Base-by-base conservation (phyloP, 2,113 vertebrate genomes). In the Myanophis thanlyinensis region DNA sequence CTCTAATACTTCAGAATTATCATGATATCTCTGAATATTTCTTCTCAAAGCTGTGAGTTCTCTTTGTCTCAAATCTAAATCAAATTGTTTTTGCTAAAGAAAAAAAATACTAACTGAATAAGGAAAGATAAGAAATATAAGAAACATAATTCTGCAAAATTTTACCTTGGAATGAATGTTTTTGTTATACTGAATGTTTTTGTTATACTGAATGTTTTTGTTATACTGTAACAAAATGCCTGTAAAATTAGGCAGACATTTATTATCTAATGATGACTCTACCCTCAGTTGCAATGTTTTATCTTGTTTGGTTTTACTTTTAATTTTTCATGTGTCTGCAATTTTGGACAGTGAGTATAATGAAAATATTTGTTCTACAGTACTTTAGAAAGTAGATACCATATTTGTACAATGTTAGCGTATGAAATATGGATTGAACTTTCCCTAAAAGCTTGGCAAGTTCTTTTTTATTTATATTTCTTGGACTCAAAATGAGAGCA, bases 401-500 rank as follows among this genome's bases (percentile, higher is more conserved):
- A n/a, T n/a, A 62, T 56, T 89, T 89, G 12, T 30, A 30, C 12
- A 47, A 62, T 62, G 54, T 18, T 47, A 47, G 35, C 30, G 7
- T 48, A 84, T 52, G 25, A 49, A 48, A 73, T 35, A 44, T 90
- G 52, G 52, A 54, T 54, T 53, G 52, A 52, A 35, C 27, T 18
- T 22, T 90, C n/a, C 67, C n/a, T 86, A 85, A 85, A n/a, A 27
- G n/a, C 15, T 56, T 44, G 25, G 40, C 13, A 48, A 85, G 11
- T 25, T 54, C 40, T 85, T 91, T 46, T 25, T 48, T 86, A 59
- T 86, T 59, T 86, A 86, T 46, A 48, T 91, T 91, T 59, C 46
- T 44, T 20, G 23, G 25, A 23, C 40, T 22, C 46, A 56, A 96
- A 94, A 91, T 93, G 52, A 40, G 12, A 90, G 84, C 87, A 93